Evolutionary conservation across 2,797 vertebrate species (phyloP).

Genomic region (Halcyon chelicuti): DNA sequence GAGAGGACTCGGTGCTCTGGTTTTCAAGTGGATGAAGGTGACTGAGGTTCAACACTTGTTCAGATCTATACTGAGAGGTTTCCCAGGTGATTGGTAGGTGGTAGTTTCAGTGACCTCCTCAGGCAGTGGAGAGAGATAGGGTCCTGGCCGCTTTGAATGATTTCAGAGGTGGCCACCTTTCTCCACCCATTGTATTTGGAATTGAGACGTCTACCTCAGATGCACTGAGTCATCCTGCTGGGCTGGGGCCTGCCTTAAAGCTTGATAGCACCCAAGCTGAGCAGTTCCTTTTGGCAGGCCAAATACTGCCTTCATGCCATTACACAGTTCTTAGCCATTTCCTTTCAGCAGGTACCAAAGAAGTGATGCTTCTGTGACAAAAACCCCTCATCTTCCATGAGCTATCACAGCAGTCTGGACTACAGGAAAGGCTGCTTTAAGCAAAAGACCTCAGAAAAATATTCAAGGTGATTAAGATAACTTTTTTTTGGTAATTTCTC

Average conservation of each 20-base stretch:
- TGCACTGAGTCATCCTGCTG: neutral
- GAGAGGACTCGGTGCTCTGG: constrained; percentile 56
- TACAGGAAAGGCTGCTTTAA: neutral
- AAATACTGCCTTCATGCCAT: neutral
- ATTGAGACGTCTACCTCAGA: neutral
- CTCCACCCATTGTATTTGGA: neutral
- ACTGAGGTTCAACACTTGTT: constrained; percentile 56
- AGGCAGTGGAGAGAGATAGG: constrained; percentile 28
- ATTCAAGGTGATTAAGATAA: neutral
- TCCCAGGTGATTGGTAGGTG: constrained; percentile 53
- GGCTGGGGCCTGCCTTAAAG: neutral
- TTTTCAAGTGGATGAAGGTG: constrained; percentile 69
- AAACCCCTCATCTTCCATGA: neutral
- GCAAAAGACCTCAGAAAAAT: neutral
- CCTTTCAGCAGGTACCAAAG: neutral
- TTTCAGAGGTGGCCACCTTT: constrained; percentile 35
- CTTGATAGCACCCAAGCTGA: neutral
- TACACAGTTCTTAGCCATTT: neutral
- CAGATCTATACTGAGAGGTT: constrained; percentile 59
- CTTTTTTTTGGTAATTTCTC: neutral
- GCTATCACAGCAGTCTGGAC: neutral
- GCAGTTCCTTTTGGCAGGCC: neutral
- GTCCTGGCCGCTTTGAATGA: neutral
- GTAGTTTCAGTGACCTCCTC: constrained; percentile 49
- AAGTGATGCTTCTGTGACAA: neutral